Base-by-base conservation (phyloP, 2,888 invertebrate species). In the Cantharis rustica region DNA sequence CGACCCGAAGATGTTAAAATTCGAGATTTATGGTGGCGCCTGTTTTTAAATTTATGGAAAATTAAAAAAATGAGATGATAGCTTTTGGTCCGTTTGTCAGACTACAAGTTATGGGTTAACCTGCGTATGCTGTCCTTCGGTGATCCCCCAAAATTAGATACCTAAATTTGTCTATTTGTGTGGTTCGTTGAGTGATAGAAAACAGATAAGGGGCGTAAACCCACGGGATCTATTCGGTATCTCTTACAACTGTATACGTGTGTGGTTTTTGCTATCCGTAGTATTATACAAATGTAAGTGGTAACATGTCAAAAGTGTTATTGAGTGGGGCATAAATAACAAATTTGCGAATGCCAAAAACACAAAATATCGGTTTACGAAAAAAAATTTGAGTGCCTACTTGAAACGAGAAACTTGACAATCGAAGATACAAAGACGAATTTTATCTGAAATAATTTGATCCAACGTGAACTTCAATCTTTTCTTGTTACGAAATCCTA, bases 151-250 rank as follows among this genome's bases (percentile, higher is more conserved):
- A n/a, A 20, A 66, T 66, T 66, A 13, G 64, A 23, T 27, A 69
- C 31, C 16, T 10, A n/a, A 69, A 70, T 61, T 71, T 61, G 71
- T 61, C 77, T 69, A 75, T 77, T 62, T 83, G 84, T 84, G 85
- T 84, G 84, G 84, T 82, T 80, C 82, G 83, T 80, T 77, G 82
- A 85, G 80, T 84, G 86, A 86, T 83, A 82, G 82, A 85, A 85
- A 85, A 81, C 86, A 85, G 85, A 85, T 83, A 85, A 83, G 85
- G 86, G 86, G 86, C 85, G 86, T 86, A 81, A 84, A 79, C 85
- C 83, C 80, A 77, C 79, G 85, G 84, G 85, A 85, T 82, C 76
- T 80, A 82, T 82, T 81, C 79, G 80, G 82, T 82, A 80, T 84
- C 82, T 85, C 82, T 84, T 85, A 84, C 83, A 83, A 80, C 78